Conservation (phyloP, 1,140 invertebrate species). For the Tribolium castaneum region DNA sequence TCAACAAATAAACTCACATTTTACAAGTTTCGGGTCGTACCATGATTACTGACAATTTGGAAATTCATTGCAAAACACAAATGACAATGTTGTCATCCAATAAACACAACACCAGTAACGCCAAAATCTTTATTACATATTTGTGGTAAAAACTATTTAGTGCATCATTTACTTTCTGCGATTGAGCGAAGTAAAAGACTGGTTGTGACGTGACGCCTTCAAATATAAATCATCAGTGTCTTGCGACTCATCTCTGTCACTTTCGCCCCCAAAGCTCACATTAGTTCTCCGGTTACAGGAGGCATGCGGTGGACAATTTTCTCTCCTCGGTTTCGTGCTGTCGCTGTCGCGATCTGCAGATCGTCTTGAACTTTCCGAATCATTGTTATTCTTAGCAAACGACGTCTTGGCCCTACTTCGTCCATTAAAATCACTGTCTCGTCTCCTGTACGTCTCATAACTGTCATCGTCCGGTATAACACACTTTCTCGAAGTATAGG, state of each 20-base stretch:
- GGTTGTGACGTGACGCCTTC: not conserved
- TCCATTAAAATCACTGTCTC: too few relatives aligned
- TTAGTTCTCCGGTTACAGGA: not conserved
- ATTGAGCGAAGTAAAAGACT: too few relatives aligned
- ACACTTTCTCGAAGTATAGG: too few relatives aligned
- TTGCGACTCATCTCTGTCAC: not conserved
- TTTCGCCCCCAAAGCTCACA: not conserved
- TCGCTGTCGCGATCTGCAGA: not conserved
- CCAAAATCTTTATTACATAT: too few relatives aligned
- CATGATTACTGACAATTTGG: too few relatives aligned
- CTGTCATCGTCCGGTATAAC: not conserved
- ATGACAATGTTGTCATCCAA: too few relatives aligned
- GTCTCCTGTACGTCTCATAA: not conserved
- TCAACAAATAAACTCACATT: too few relatives aligned
- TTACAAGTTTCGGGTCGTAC: too few relatives aligned
- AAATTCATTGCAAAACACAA: too few relatives aligned
- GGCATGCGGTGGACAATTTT: not conserved
- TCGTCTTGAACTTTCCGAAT: not conserved
- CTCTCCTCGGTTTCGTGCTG: not conserved
- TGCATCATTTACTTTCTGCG: too few relatives aligned
- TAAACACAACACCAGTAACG: too few relatives aligned
- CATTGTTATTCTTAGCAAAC: not conserved
- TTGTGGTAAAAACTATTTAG: too few relatives aligned
- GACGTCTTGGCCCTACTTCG: not conserved
- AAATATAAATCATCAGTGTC: not conserved